Percentiles rank a stretch among this genome's conserved stretches.
Evolutionary conservation across 2,113 vertebrate species (phyloP).

Genomic region (Alethe diademata): DNA sequence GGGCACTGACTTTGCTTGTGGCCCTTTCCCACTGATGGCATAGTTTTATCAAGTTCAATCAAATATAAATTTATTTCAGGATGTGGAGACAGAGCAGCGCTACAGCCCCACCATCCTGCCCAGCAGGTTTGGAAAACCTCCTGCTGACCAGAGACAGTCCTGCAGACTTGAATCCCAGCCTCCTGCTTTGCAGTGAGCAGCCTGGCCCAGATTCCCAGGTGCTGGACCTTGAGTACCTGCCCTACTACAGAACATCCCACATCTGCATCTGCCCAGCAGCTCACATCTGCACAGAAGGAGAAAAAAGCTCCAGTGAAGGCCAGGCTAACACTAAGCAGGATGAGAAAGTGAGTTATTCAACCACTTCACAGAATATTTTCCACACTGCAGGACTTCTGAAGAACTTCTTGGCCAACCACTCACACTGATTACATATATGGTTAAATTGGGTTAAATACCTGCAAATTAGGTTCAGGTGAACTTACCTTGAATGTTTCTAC

Average conservation of each 20-base stretch:
- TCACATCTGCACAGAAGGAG: neutral
- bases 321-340: neutral
- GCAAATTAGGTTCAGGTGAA: neutral
- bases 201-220: neutral
- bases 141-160: neutral
- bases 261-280: neutral
- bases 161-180: neutral
- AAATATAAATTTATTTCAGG: slow-evolving; percentile 32
- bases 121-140: neutral
- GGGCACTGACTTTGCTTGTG: neutral
- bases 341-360: neutral
- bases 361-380: slow-evolving; percentile 1
- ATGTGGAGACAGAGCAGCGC: neutral
- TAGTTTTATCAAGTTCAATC: neutral
- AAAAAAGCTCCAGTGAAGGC: neutral
- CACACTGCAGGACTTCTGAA: slow-evolving; percentile 25
- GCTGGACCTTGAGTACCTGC: neutral
- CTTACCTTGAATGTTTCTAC: neutral
- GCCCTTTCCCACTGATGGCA: neutral
- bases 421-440: neutral
- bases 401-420: neutral
- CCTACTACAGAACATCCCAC: slow-evolving; percentile 39
- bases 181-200: neutral
- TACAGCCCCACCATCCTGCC: neutral
- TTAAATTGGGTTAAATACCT: neutral